phyloP scores from a whole-genome alignment of 1,140 invertebrate genomes.

The Physella acuta region DNA sequence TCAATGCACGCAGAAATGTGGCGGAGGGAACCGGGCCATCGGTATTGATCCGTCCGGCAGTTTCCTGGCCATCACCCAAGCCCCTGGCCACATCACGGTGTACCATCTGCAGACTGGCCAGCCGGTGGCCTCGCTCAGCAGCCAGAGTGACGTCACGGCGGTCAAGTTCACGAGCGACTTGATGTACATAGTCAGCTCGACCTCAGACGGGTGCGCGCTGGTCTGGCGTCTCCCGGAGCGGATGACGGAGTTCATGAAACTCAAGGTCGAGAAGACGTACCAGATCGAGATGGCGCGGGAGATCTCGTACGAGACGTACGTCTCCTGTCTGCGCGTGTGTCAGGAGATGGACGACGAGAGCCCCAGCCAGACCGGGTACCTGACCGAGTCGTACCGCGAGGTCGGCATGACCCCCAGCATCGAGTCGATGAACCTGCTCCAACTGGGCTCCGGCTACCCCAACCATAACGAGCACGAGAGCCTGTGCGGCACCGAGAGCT shows the following conservation, averaged over 20 bases:
- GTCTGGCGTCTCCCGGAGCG: slow-evolving; percentile 6
- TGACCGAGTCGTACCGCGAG: neutral
- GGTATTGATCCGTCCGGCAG: slow-evolving; percentile 17
- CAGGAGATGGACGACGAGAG: neutral
- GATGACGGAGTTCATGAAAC: slow-evolving; percentile 15
- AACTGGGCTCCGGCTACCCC: neutral
- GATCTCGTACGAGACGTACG: slow-evolving; percentile 5
- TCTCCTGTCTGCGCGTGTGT: slow-evolving; percentile 20
- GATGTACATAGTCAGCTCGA: slow-evolving; percentile 13
- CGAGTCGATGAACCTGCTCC: slow-evolving; percentile 11
- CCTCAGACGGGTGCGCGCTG: slow-evolving; percentile 2
- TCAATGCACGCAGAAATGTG: neutral
- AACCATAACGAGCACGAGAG: neutral
- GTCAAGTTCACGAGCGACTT: slow-evolving; percentile 6
- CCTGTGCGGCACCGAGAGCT: neutral
- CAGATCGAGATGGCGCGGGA: slow-evolving; percentile 7
- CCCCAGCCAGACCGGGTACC: too few species aligned
- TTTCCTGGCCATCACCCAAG: slow-evolving; percentile 4
- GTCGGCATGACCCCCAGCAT: slow-evolving; percentile 16
- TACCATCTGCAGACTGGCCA: slow-evolving; percentile 22
- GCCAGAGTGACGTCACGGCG: neutral
- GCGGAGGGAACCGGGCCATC: neutral
- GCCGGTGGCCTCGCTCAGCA: neutral
- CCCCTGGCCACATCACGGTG: neutral
- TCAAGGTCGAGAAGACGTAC: neutral